Conservation (phyloP, 2,888 invertebrate species). For the Lordiphosa fenestrarum region DNA sequence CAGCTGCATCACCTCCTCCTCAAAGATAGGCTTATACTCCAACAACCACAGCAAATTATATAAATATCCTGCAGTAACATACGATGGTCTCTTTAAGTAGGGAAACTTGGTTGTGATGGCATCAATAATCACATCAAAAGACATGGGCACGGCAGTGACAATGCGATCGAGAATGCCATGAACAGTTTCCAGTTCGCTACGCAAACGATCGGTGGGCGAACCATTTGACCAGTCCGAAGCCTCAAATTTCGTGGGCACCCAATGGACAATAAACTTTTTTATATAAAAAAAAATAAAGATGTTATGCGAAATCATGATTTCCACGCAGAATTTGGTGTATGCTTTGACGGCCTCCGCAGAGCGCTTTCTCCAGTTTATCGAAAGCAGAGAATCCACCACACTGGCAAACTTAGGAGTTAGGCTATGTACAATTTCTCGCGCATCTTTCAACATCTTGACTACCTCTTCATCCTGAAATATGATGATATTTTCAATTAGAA, state of each 20-base stretch:
- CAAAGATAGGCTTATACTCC: constrained; percentile 87
- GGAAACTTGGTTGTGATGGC: constrained; percentile 86
- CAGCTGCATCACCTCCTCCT: constrained; percentile 86
- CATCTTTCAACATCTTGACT: constrained; percentile 81
- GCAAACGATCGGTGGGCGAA: constrained; percentile 82
- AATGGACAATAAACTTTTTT: constrained; percentile 82
- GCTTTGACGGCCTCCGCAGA: constrained; percentile 80
- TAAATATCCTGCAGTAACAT: constrained; percentile 87
- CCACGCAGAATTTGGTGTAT: constrained; percentile 85
- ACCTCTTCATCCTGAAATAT: constrained; percentile 82
- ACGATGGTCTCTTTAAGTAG: constrained; percentile 86
- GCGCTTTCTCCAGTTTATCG: constrained; percentile 83
- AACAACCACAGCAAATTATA: constrained; percentile 89
- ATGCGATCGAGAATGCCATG: constrained; percentile 82
- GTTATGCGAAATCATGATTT: constrained; percentile 86
- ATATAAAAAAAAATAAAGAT: constrained; percentile 81
- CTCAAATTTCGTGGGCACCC: constrained; percentile 82
- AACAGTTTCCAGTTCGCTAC: constrained; percentile 83
- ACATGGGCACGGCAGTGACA: constrained; percentile 82
- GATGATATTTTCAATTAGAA: background rate
- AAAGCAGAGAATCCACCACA: constrained; percentile 84
- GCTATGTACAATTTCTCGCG: constrained; percentile 83
- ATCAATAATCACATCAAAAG: constrained; percentile 85
- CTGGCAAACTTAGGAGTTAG: constrained; percentile 82
- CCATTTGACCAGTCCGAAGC: constrained; percentile 84